A percentile compares a stretch with the other conserved stretches of the same genome.
These are phyloP conservation scores for Pseudochirops corinnae DNA, from an alignment of 2,797 vertebrate genomes.

Conservation along the genomic window DNA sequence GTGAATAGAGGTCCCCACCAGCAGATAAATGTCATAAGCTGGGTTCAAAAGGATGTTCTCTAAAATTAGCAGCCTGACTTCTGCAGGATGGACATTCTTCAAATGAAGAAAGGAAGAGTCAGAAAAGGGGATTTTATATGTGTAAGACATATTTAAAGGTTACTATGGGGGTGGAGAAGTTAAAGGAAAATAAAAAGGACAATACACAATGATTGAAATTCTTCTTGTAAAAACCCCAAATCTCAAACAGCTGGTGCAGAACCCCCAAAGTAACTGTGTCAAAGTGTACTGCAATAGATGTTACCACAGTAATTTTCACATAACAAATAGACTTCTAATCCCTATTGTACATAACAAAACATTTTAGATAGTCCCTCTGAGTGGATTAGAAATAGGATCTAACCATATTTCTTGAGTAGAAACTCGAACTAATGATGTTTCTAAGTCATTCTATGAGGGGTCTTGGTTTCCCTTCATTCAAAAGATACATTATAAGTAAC, in stretches of 20 bases:
- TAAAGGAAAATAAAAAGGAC: neutral
- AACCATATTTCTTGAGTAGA: neutral
- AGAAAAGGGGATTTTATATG: neutral
- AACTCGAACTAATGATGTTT: neutral
- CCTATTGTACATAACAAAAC: neutral
- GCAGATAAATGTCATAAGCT: slow-evolving; percentile 92
- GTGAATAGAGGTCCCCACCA: slow-evolving; percentile 92
- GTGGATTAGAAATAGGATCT: neutral
- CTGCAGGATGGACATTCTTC: slow-evolving; percentile 94
- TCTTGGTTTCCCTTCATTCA: neutral
- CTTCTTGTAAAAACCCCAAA: neutral
- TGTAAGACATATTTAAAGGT: neutral
- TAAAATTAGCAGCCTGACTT: slow-evolving; percentile 95
- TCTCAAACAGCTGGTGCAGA: neutral
- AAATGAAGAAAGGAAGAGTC: slow-evolving; percentile 5
- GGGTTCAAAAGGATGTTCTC: slow-evolving; percentile 98
- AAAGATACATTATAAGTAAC: neutral
- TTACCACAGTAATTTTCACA: neutral
- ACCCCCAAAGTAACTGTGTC: neutral
- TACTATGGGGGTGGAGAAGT: neutral
- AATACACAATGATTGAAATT: neutral
- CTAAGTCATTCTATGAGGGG: neutral
- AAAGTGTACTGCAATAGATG: neutral
- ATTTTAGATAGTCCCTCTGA: neutral
- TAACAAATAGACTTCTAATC: neutral